Conservation (phyloP, 2,113 vertebrate genomes). For the Chionis minor region DNA sequence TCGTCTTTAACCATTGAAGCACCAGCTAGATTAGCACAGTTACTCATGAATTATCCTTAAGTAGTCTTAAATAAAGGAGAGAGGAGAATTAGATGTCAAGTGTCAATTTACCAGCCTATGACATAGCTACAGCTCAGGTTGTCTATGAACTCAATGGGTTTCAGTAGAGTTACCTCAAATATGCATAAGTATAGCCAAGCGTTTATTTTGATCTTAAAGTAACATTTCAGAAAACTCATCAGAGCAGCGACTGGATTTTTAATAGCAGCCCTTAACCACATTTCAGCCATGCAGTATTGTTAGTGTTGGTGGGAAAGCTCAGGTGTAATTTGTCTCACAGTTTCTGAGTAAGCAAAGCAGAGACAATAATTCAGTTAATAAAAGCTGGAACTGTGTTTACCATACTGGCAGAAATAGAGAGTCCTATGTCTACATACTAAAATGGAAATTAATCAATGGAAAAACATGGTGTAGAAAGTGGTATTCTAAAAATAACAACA, state of each 20-base stretch:
- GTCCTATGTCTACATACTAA: not conserved
- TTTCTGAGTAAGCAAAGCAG: not conserved
- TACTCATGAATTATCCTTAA: not conserved
- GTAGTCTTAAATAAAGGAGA: not conserved
- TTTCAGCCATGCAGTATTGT: not conserved
- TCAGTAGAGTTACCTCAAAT: not conserved
- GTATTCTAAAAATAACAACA: slow-evolving; percentile 8
- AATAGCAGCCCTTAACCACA: not conserved
- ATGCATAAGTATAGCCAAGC: not conserved
- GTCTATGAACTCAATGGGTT: not conserved
- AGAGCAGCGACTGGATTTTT: not conserved
- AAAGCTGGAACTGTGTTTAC: not conserved
- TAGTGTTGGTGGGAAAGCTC: not conserved
- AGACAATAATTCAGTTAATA: not conserved
- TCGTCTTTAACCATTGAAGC: not conserved
- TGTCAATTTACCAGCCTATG: not conserved
- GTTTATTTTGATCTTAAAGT: not conserved
- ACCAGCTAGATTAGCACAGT: not conserved
- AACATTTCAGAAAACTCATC: not conserved
- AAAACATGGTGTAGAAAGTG: not conserved
- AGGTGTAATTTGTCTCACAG: not conserved
- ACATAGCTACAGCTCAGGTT: not conserved
- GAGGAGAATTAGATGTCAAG: not conserved
- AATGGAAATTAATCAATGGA: not conserved
- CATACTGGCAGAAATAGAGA: not conserved